Evolutionary conservation across 1,140 invertebrate genomes (phyloP).

Genomic region (Drosophila ananassae): DNA sequence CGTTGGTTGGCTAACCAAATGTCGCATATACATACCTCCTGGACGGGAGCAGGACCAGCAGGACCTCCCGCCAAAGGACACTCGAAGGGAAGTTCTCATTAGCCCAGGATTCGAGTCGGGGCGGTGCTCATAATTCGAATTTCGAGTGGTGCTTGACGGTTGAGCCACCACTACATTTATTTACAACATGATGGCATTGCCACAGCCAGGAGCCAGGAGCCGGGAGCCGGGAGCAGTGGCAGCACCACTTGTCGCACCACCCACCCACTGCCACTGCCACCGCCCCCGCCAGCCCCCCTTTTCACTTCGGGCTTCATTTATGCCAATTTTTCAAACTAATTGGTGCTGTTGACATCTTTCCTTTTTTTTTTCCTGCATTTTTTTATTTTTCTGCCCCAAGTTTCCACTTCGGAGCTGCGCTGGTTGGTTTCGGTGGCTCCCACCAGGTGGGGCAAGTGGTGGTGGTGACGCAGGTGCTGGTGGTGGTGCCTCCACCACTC

Average conservation of each 20-base stretch:
- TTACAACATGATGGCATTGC: slow-evolving; percentile 74
- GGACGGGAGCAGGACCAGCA: not conserved
- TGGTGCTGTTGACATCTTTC: slow-evolving; percentile 80
- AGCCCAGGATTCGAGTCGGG: slow-evolving; percentile 25
- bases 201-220: not conserved
- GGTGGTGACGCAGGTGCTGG: not conserved
- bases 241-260: slow-evolving; percentile 48
- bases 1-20: slow-evolving; percentile 25
- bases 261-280: not conserved
- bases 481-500: slow-evolving; percentile 1
- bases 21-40: slow-evolving; percentile 41
- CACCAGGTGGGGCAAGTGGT: not conserved
- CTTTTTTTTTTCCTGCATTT: slow-evolving; percentile 5
- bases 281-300: not conserved
- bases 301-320: slow-evolving; percentile 73
- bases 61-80: not conserved
- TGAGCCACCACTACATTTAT: slow-evolving; percentile 63
- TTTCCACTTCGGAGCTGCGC: slow-evolving; percentile 29
- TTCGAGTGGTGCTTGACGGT: slow-evolving; percentile 52
- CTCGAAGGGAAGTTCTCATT: slow-evolving; percentile 44
- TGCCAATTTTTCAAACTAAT: slow-evolving; percentile 82
- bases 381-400: slow-evolving; percentile 27
- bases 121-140: slow-evolving; percentile 66
- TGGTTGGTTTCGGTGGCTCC: slow-evolving; percentile 6
- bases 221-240: not conserved